Percentiles rank a stretch among this genome's conserved stretches.
These are phyloP conservation scores for Muntiacus reevesi DNA, from an alignment of 2,113 vertebrate genomes.

Conservation along the genomic window DNA sequence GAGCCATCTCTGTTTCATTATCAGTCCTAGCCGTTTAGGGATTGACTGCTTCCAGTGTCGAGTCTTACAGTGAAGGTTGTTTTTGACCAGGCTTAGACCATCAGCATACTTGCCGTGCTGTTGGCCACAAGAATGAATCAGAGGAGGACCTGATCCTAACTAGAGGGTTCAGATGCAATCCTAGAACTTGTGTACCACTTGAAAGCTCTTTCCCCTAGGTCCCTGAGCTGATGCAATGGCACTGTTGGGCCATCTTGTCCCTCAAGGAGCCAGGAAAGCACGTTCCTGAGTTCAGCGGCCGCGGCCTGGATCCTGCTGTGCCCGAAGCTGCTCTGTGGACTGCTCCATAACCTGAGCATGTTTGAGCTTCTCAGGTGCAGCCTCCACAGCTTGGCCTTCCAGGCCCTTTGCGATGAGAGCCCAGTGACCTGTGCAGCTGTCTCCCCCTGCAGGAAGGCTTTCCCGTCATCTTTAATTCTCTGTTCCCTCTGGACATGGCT, in stretches of 20 bases:
- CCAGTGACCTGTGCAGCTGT: neutral
- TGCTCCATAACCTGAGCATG: accelerated
- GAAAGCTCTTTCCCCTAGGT: neutral
- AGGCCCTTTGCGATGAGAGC: too few relatives aligned
- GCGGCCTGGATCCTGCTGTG: neutral
- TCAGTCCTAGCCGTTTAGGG: neutral
- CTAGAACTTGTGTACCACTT: neutral
- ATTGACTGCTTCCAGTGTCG: neutral
- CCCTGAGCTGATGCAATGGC: neutral
- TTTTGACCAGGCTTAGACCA: neutral
- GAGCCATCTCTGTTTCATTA: neutral
- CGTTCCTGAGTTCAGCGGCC: neutral
- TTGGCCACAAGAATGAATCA: neutral
- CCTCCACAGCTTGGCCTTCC: neutral
- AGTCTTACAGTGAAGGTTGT: too few relatives aligned
- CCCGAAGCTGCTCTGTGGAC: neutral
- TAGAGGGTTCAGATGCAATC: neutral
- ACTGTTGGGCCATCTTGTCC: neutral
- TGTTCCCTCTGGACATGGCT: neutral
- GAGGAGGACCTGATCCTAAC: too few relatives aligned
- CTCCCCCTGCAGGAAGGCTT: too few relatives aligned
- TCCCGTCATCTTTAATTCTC: neutral
- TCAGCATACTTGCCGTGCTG: neutral
- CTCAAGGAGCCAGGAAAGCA: neutral
- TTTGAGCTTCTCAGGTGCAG: neutral